Percentiles rank a stretch among this genome's conserved stretches.
These are phyloP conservation scores for Podarcis lilfordi DNA, from an alignment of 2,797 vertebrate species.

Conservation along the genomic window DNA sequence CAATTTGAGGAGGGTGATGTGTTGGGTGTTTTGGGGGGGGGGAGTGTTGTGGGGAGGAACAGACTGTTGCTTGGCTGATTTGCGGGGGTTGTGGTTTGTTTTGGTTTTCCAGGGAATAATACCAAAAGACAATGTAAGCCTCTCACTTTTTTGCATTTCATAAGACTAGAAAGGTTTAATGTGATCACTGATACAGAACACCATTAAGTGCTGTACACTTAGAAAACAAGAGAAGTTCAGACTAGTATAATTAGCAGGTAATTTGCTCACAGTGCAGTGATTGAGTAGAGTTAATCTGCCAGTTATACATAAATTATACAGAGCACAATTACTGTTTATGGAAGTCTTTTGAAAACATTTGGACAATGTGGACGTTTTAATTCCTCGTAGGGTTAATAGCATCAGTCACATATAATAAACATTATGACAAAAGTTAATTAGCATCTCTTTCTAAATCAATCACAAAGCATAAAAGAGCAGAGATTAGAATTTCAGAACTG, in stretches of 20 bases:
- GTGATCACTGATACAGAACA: constrained; percentile 17
- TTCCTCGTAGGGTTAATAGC: not conserved
- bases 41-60: too few relatives aligned
- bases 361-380: not conserved
- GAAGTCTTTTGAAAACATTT: constrained; percentile 5
- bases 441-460: constrained; percentile 6
- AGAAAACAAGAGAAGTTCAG: constrained; percentile 46
- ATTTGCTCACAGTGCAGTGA: not conserved
- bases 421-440: constrained; percentile 12
- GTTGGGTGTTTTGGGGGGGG: too few relatives aligned
- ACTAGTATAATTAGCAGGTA: constrained; percentile 25
- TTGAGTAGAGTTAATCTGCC: constrained; percentile 9
- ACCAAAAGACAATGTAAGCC: not conserved
- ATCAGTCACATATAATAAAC: fast-evolving
- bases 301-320: constrained; percentile 28
- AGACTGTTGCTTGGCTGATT: too few relatives aligned
- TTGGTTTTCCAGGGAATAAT: not conserved
- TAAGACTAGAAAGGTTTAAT: not conserved
- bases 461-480: constrained; percentile 1
- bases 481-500: not conserved
- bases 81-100: not conserved
- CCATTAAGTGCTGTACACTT: constrained; percentile 19
- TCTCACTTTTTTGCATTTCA: not conserved
- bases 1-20: too few relatives aligned
- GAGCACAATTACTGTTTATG: not conserved